Conservation (phyloP, 2,113 vertebrate genomes). For the Hemibagrus wyckioides region DNA sequence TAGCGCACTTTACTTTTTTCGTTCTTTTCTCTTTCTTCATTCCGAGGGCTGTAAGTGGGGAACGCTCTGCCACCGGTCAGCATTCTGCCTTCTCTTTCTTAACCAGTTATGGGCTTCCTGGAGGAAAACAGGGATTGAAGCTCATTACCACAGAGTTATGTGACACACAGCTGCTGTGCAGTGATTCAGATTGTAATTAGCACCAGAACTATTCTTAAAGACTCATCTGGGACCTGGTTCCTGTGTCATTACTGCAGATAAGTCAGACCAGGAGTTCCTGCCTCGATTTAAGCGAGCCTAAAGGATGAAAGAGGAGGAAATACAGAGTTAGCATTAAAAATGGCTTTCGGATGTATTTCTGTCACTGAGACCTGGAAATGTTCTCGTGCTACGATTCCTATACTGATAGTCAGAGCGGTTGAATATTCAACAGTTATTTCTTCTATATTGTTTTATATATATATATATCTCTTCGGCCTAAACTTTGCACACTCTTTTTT, state of each 20-base stretch:
- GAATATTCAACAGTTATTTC: not conserved
- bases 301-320: conserved; percentile 11
- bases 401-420: not conserved
- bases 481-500: not conserved
- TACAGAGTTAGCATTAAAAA: conserved; percentile 2
- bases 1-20: conserved; percentile 6
- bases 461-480: not conserved
- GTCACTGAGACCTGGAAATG: not conserved
- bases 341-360: not conserved
- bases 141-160: conserved; percentile 48
- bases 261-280: conserved; percentile 4
- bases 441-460: too few relatives aligned
- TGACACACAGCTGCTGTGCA: conserved; percentile 37
- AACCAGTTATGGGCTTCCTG: conserved; percentile 37
- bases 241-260: conserved; percentile 28
- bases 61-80: conserved; percentile 8
- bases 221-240: conserved; percentile 27
- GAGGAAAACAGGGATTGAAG: conserved; percentile 39
- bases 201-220: conserved; percentile 24
- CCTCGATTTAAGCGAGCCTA: not conserved
- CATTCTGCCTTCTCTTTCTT: not conserved
- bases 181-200: conserved; percentile 37
- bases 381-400: not conserved
- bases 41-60: not conserved
- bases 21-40: not conserved